These are phyloP conservation scores for Ditula angustiorana DNA, from an alignment of 2,888 invertebrate species.

Conservation along the genomic window DNA sequence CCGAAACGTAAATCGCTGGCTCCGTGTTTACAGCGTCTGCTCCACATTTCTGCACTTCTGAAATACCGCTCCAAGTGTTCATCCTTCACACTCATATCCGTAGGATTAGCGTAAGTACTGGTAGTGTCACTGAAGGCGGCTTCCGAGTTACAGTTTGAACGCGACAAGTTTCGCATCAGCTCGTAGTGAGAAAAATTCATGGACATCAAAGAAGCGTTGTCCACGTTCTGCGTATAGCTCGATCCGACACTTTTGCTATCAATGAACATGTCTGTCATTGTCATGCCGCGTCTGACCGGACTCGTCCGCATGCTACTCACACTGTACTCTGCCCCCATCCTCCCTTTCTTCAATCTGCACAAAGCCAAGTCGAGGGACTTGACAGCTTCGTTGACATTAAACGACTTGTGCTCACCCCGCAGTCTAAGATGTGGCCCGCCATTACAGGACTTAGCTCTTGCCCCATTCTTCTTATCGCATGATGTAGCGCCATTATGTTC, in stretches of 20 bases:
- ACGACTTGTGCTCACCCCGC: conserved; percentile 64
- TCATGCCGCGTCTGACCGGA: conserved; percentile 45
- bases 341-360: conserved; percentile 68
- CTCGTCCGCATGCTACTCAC: conserved; percentile 44
- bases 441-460: conserved; percentile 61
- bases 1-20: conserved; percentile 52
- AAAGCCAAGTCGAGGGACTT: conserved; percentile 66
- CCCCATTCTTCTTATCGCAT: conserved; percentile 59
- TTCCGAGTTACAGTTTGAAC: conserved; percentile 70
- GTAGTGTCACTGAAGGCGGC: conserved; percentile 69
- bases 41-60: conserved; percentile 74
- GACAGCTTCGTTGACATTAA: conserved; percentile 66
- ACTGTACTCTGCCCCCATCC: conserved; percentile 55
- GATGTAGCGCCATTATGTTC: conserved; percentile 57
- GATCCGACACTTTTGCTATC: conserved; percentile 53
- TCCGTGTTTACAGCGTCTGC: conserved; percentile 51
- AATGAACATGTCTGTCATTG: conserved; percentile 57
- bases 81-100: conserved; percentile 61
- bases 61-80: conserved; percentile 76
- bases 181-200: conserved; percentile 80
- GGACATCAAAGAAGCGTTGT: conserved; percentile 69
- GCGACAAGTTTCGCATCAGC: conserved; percentile 71
- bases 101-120: conserved; percentile 52
- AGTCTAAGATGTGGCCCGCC: conserved; percentile 49
- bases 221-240: conserved; percentile 50